These are phyloP conservation scores for Hyperoplus immaculatus DNA, from an alignment of 2,797 vertebrate genomes.

Conservation along the genomic window DNA sequence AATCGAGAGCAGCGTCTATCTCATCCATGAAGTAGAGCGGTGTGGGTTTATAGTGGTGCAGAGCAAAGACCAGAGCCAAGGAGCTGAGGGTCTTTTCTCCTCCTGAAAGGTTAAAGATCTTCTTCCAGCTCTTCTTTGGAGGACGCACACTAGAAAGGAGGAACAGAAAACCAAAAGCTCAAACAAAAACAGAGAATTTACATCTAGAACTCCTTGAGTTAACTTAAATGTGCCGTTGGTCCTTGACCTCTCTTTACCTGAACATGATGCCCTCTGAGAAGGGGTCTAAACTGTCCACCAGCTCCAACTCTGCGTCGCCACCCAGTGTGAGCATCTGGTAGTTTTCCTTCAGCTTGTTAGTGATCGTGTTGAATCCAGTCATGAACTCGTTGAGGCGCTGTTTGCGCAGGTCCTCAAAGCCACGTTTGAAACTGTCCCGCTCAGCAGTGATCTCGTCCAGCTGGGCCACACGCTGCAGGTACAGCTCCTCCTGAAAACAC, in stretches of 20 bases:
- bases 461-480: slow-evolving; percentile 93
- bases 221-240: background rate
- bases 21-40: slow-evolving; percentile 99
- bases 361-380: slow-evolving; percentile 97
- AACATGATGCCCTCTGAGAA: slow-evolving; percentile 99
- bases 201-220: background rate
- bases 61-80: slow-evolving; percentile 95
- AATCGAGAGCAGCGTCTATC: slow-evolving; percentile 97
- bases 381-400: slow-evolving; percentile 97
- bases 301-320: slow-evolving; percentile 96
- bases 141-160: slow-evolving; percentile 89
- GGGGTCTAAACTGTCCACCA: slow-evolving; percentile 97
- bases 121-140: slow-evolving; percentile 99
- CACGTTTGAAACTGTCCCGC: slow-evolving; percentile 92
- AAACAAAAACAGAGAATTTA: background rate
- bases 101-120: slow-evolving; percentile 98
- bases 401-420: slow-evolving; percentile 92
- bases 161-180: background rate
- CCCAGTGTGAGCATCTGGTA: slow-evolving; percentile 99
- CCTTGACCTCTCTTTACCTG: slow-evolving; percentile 83
- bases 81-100: slow-evolving; percentile 99
- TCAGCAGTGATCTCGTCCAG: slow-evolving; percentile 92
- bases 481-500: slow-evolving; percentile 91
- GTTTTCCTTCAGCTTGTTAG: slow-evolving; percentile 98
- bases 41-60: slow-evolving; percentile 98